These are phyloP conservation scores for Bombus cullumanus DNA, from an alignment of 1,140 invertebrate species.

Conservation along the genomic window DNA sequence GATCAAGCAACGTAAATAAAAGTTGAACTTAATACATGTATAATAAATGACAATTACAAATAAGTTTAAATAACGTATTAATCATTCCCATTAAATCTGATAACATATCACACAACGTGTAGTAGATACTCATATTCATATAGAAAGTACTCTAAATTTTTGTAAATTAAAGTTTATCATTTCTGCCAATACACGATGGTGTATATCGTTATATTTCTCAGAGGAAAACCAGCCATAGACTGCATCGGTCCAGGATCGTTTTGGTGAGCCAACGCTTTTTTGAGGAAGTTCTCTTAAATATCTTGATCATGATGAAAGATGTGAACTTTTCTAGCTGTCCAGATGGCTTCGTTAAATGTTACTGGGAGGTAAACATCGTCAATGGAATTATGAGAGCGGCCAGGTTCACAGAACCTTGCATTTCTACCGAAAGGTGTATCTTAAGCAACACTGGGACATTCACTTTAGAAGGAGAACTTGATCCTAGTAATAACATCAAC, in stretches of 20 bases:
- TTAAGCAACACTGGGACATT: slow-evolving; percentile 21
- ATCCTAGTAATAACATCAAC: slow-evolving; percentile 2
- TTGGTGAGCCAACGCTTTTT: slow-evolving; percentile 33
- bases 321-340: slow-evolving; percentile 56
- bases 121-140: neutral
- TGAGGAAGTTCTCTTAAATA: neutral
- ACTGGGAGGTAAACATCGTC: slow-evolving; percentile 43
- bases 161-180: neutral
- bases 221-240: slow-evolving; percentile 44
- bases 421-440: slow-evolving; percentile 47
- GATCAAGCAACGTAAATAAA: slow-evolving; percentile 63
- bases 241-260: slow-evolving; percentile 51
- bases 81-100: neutral
- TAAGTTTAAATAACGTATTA: neutral
- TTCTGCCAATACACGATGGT: neutral
- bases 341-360: slow-evolving; percentile 37
- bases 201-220: slow-evolving; percentile 6
- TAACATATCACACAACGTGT: neutral
- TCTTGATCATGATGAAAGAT: slow-evolving; percentile 21
- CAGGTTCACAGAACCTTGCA: slow-evolving; percentile 56
- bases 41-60: neutral
- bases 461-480: slow-evolving; percentile 42
- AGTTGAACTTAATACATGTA: neutral
- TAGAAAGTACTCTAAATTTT: neutral
- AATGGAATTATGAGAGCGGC: slow-evolving; percentile 49